Evolutionary conservation across 64 coral and sea anemone species (phyloP).

Genomic region (Montipora cactus): DNA sequence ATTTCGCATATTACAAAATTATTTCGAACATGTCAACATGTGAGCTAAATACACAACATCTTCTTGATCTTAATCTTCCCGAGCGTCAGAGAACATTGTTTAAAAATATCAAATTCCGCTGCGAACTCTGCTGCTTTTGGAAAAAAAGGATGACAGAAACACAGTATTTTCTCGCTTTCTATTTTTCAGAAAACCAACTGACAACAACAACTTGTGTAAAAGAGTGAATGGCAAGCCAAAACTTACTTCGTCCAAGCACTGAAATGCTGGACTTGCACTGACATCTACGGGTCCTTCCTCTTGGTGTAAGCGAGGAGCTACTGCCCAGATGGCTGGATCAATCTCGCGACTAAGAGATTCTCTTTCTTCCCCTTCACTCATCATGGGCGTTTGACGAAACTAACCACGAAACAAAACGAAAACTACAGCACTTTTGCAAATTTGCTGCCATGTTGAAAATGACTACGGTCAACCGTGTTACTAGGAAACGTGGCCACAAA

Average conservation of each 20-base stretch:
- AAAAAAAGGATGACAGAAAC: neutral
- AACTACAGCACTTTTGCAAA: neutral
- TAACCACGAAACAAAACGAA: neutral
- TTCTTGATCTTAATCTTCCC: too few relatives aligned
- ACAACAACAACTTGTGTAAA: neutral
- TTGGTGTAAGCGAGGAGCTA: conserved; percentile 94
- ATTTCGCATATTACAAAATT: too few relatives aligned
- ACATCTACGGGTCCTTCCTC: conserved; percentile 98
- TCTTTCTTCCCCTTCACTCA: conserved; percentile 97
- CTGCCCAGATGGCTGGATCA: conserved; percentile 91
- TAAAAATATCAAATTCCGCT: neutral
- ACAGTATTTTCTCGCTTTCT: neutral
- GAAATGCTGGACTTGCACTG: conserved; percentile 96
- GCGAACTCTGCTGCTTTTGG: neutral
- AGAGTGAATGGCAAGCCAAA: neutral
- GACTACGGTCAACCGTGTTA: conserved; percentile 1
- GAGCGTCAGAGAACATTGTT: too few relatives aligned
- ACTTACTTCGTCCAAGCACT: conserved; percentile 95
- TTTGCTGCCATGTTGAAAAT: neutral
- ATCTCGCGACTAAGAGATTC: conserved; percentile 73
- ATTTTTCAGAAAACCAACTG: neutral
- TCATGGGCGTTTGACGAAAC: neutral
- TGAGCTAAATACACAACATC: too few relatives aligned
- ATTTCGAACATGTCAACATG: too few relatives aligned
- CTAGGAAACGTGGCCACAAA: conserved; percentile 32